These are phyloP conservation scores for Drosophila ficusphila DNA, from an alignment of 1,140 invertebrate species.

Conservation along the genomic window DNA sequence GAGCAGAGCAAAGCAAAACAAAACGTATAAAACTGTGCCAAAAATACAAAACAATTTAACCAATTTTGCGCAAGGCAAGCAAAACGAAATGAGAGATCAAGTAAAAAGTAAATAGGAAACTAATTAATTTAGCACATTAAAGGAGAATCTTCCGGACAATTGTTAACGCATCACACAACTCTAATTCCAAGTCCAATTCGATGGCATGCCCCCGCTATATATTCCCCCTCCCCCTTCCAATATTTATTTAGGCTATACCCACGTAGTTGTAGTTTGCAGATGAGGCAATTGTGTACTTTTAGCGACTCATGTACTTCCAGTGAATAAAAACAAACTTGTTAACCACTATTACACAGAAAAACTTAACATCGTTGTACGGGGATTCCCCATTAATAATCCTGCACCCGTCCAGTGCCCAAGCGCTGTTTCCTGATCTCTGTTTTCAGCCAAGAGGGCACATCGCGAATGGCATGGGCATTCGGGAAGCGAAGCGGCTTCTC, in stretches of 20 bases:
- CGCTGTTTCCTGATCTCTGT: constrained; percentile 89
- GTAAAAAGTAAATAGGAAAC: constrained; percentile 9
- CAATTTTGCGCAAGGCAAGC: constrained; percentile 13
- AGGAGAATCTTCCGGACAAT: constrained; percentile 9
- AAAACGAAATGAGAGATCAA: not conserved
- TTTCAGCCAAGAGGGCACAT: constrained; percentile 91
- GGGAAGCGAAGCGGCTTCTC: constrained; percentile 89
- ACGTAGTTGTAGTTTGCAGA: constrained; percentile 22
- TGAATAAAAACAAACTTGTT: constrained; percentile 48
- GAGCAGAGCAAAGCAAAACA: constrained; percentile 1
- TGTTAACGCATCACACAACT: constrained; percentile 45
- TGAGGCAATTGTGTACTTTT: constrained; percentile 27
- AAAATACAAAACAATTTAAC: constrained; percentile 45
- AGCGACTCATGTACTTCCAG: constrained; percentile 47
- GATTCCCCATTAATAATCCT: constrained; percentile 85
- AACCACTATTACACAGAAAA: constrained; percentile 36
- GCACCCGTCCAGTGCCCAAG: constrained; percentile 88
- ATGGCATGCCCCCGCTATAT: too few relatives aligned
- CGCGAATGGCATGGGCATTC: constrained; percentile 87
- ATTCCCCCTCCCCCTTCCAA: not conserved
- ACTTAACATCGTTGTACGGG: not conserved
- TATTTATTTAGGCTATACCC: constrained; percentile 24
- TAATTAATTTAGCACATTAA: constrained; percentile 39
- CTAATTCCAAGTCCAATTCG: constrained; percentile 5
- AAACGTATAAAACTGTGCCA: constrained; percentile 58